phyloP scores from a whole-genome alignment of 2,797 vertebrate species.

The Amazona ochrocephala region DNA sequence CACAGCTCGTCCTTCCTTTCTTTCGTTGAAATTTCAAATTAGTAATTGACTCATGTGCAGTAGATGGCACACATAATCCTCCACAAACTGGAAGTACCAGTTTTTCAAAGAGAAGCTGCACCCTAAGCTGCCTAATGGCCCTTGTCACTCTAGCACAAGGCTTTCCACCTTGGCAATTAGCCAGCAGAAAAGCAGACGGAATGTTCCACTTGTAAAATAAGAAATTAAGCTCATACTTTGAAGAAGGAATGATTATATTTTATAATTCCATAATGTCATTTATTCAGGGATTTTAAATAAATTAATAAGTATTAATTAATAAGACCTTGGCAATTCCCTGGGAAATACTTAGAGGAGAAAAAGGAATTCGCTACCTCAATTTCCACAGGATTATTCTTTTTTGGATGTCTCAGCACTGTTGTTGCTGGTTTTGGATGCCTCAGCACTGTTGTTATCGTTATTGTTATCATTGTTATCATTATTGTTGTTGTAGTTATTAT shows the following conservation, averaged over 20 bases:
- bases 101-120: slow-evolving; percentile 19
- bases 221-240: background rate
- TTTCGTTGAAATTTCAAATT: background rate
- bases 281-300: slow-evolving; percentile 2
- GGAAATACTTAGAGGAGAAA: background rate
- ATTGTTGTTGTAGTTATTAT: no score
- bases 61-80: slow-evolving; percentile 30
- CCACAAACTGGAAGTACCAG: background rate
- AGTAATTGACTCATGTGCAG: slow-evolving; percentile 27
- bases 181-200: slow-evolving; percentile 15
- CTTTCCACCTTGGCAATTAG: slow-evolving; percentile 21
- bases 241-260: slow-evolving; percentile 8
- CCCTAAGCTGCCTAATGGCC: slow-evolving; percentile 38
- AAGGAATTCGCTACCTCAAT: background rate
- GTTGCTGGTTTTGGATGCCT: background rate
- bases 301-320: slow-evolving; percentile 49
- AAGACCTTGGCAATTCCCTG: background rate
- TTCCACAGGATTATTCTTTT: background rate
- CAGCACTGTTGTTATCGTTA: background rate
- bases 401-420: background rate
- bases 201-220: background rate
- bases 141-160: slow-evolving; percentile 35
- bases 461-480: background rate
- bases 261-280: background rate
- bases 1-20: background rate